Evolutionary conservation across 2,888 invertebrate genomes (phyloP), one percentile per base, ranked within the genome.

Genomic region (Drosophila robusta): DNA sequence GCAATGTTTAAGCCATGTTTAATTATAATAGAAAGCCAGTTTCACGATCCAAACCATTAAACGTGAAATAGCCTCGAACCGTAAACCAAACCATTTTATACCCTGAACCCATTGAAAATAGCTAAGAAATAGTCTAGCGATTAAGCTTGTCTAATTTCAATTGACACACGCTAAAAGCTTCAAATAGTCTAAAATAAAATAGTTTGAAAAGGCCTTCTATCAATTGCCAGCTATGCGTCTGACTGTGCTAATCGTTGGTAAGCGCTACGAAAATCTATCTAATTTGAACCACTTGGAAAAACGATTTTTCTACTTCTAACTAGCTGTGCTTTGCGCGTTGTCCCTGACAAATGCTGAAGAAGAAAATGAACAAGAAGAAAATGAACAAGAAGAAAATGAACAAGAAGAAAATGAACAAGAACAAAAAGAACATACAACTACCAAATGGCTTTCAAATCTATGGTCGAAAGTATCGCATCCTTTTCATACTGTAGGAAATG

Each of bases 191-290:
- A 32, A 11, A 34, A 9, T 8, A 9, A 24, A 3, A n/a, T 2
- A 6, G n/a, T 16, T 22, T 18, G 2, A 12, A 14, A 50, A 22
- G 8, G 0, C 2, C 0, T 18, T 11, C 14, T 8, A 26, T 4
- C 26, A 44, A 16, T 34, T 42, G 16, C 16, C 0, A n/a, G n/a
- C 14, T 4, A 58, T 58, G 58, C 58, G 50, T 58, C 34, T 34
- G 2, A 5, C 9, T n/a, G 3, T 41, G 12, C 26, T 58, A 16
- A 36, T 50, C 18, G 12, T 58, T 2, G 50, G 58, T 58, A 44
- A 57, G 57, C 1, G 14, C 24, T 0, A 9, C 4, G 7, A n/a
- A 2, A 16, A 12, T 4, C 29, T 4, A 9, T 0, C 8, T 12
- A n/a, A 24, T 16, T 4, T 51, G 1, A 24, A 16, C 12, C 1